Evolutionary conservation across 2,888 invertebrate species (phyloP), one percentile per base, ranked within the genome.

Genomic region (Rotaria magnacalcarata): DNA sequence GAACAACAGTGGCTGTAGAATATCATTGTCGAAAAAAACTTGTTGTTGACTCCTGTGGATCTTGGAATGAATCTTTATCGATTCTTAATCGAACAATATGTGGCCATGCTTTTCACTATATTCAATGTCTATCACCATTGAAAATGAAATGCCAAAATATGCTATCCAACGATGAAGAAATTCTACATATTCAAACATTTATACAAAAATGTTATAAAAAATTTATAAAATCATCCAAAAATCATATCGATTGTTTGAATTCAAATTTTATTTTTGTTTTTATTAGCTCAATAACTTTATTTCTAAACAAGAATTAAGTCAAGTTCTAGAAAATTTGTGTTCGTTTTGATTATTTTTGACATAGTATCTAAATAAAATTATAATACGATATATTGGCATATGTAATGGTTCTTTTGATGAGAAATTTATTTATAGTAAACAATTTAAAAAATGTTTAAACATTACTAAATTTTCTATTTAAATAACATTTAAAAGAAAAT

Each of bases 61-160:
- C 24, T n/a, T 80, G 80, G 80, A 80, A 47, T 47, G n/a, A 24
- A 47, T n/a, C 80, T 11, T 47, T 80, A 14, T 8, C 4, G 11
- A 14, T n/a, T 11, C 8, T 80, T n/a, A 47, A 80, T 47, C 47
- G 47, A n/a, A 47, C 43, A 47, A 10, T n/a, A n/a, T 80, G 80
- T n/a, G 47, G 47, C n/a, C 34, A 80, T 47, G 80, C 80, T 19
- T 43, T n/a, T 80, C 47, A 47, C 47, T 80, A 47, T 80, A 47
- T 47, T 43, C 43, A 80, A n/a, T 80, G 80, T 47, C 14, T 80
- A 24, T 5, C 43, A 47, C 80, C 80, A 43, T 80, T 80, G 24
- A 80, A 47, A 47, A 8, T 80, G 2, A 43, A 47, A 47, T 80
- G 80, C 14, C 80, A 80, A 80, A 80, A 80, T 80, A 80, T 67